Evolutionary conservation across 2,888 invertebrate species (phyloP).

Genomic region (Isotomurus palustris): DNA sequence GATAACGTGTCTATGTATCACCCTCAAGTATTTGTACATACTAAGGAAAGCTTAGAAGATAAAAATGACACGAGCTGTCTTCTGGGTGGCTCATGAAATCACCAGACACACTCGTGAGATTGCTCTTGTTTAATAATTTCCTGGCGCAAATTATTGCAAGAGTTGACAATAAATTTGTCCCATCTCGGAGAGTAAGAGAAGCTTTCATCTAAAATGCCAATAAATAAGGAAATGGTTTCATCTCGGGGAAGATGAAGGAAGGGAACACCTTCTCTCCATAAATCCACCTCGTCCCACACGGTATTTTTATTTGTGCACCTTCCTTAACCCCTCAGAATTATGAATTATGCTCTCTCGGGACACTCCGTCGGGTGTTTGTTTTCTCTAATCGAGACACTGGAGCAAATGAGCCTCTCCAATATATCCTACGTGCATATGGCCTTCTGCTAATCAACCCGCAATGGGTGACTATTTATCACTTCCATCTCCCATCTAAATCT

Average conservation of each 20-base stretch:
- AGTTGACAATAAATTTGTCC: constrained; percentile 39
- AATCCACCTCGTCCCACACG: constrained; percentile 8
- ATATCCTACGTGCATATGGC: too few relatives aligned
- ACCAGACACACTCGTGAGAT: constrained; percentile 21
- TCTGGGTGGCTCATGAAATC: neutral
- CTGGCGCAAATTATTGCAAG: constrained; percentile 35
- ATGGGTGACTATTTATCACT: too few relatives aligned
- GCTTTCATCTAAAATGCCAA: constrained; percentile 7
- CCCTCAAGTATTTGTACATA: too few relatives aligned
- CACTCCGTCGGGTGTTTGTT: neutral
- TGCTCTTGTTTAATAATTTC: constrained; percentile 38
- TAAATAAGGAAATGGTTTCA: constrained; percentile 45
- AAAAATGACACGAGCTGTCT: too few relatives aligned
- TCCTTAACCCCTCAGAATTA: neutral
- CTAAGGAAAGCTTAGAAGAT: too few relatives aligned
- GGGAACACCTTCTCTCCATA: constrained; percentile 12
- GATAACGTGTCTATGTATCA: too few relatives aligned
- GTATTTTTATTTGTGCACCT: constrained; percentile 8
- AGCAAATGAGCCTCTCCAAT: too few relatives aligned
- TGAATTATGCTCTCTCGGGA: neutral
- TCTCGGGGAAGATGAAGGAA: constrained; percentile 10
- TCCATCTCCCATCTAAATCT: too few relatives aligned
- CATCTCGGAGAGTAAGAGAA: constrained; percentile 11
- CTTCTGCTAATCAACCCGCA: too few relatives aligned
- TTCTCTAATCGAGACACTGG: constrained; percentile 4